Percentiles rank a stretch among this genome's conserved stretches.
Conservation (phyloP, 2,888 invertebrate genomes). For the Clistopyga incitator region DNA sequence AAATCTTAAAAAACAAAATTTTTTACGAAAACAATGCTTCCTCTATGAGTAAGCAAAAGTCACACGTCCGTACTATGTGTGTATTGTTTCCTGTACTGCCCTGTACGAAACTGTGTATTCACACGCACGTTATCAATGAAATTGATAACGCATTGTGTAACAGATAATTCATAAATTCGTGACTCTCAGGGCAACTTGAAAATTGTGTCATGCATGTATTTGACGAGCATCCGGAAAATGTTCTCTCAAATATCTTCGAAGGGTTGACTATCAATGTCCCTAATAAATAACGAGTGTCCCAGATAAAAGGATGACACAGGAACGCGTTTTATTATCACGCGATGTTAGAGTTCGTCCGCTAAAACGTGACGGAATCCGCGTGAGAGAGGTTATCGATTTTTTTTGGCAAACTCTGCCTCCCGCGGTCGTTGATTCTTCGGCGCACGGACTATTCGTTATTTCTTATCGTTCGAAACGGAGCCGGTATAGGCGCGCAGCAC, state of each 20-base stretch:
- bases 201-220: background rate
- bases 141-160: no score
- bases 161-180: no score
- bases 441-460: slow-evolving; percentile 66
- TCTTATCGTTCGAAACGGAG: slow-evolving; percentile 61
- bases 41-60: no score
- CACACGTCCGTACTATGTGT: no score
- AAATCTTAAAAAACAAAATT: no score
- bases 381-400: slow-evolving; percentile 60
- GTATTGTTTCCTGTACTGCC: no score
- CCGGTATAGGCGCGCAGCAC: slow-evolving; percentile 46
- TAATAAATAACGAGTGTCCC: slow-evolving; percentile 43
- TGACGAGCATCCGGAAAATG: background rate
- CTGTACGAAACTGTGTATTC: no score
- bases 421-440: slow-evolving; percentile 60
- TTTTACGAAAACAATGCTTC: no score
- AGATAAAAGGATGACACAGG: slow-evolving; percentile 49
- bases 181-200: background rate
- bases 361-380: slow-evolving; percentile 64
- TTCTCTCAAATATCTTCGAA: background rate
- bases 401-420: slow-evolving; percentile 54
- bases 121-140: no score
- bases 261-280: slow-evolving; percentile 21
- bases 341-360: slow-evolving; percentile 49
- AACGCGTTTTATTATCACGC: slow-evolving; percentile 63